Evolutionary conservation across 2,797 vertebrate species (phyloP).

Genomic region (Enteromius trimaculatus): DNA sequence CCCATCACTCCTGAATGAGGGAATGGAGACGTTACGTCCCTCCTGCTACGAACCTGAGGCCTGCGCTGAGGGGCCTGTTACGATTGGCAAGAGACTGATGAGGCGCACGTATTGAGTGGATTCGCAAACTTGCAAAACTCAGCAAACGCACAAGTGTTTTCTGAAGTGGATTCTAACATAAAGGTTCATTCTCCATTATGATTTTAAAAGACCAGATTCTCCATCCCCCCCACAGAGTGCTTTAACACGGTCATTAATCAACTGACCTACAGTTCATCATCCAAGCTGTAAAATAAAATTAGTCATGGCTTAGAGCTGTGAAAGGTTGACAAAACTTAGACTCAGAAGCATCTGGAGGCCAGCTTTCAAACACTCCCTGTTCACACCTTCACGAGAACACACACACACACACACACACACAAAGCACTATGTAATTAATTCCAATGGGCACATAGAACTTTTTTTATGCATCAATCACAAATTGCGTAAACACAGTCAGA

Average conservation of each 20-base stretch:
- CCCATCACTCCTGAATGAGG: too few species aligned
- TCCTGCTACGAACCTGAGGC: too few species aligned
- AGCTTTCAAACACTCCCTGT: slow-evolving; percentile 2
- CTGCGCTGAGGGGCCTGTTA: too few species aligned
- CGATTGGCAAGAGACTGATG: too few species aligned
- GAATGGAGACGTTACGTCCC: too few species aligned
- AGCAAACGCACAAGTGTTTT: too few species aligned
- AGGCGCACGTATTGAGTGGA: too few species aligned
- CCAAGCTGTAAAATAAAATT: slow-evolving; percentile 2
- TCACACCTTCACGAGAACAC: slow-evolving; percentile 15
- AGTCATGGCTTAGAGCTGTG: slow-evolving; percentile 25
- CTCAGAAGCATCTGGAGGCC: slow-evolving; percentile 23
- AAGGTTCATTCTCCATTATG: slow-evolving; percentile 4
- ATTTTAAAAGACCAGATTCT: slow-evolving; percentile 26
- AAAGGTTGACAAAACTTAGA: slow-evolving; percentile 25
- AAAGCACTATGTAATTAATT: background rate
- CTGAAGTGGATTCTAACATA: too few species aligned
- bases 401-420: background rate
- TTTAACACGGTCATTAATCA: slow-evolving; percentile 46
- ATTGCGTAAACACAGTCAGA: background rate
- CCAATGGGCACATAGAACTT: background rate
- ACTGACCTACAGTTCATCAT: slow-evolving; percentile 21
- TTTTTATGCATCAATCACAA: background rate
- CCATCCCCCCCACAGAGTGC: background rate
- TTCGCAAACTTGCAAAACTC: too few species aligned